Conservation (phyloP, 2,113 vertebrate genomes). For the Nematolebias whitei region DNA sequence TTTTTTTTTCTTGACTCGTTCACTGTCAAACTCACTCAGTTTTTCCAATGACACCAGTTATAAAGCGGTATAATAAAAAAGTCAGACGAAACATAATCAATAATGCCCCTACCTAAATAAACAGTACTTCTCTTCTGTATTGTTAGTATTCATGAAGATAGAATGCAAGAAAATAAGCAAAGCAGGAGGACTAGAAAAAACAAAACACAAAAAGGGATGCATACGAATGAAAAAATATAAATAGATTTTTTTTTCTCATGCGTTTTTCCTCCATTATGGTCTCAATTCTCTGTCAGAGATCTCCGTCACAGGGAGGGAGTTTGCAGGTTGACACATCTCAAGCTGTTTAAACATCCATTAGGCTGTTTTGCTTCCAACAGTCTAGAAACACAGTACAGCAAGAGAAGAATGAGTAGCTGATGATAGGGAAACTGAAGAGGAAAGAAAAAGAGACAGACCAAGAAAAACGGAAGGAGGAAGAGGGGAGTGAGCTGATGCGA, state of each 20-base stretch:
- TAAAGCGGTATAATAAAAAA: conserved; percentile 9
- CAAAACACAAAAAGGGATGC: conserved; percentile 38
- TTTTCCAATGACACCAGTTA: neutral
- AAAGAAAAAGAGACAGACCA: conserved; percentile 55
- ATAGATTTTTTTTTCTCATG: conserved; percentile 66
- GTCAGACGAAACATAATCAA: neutral
- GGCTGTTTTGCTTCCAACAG: conserved; percentile 81
- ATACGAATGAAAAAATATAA: conserved; percentile 60
- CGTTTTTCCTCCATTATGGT: conserved; percentile 72
- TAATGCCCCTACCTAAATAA: conserved; percentile 14
- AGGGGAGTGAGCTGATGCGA: conserved; percentile 62
- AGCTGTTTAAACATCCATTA: conserved; percentile 85
- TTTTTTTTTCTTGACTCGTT: neutral
- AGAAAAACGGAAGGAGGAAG: conserved; percentile 45
- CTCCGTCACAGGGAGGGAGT: conserved; percentile 77
- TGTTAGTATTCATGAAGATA: conserved; percentile 67
- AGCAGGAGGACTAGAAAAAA: conserved; percentile 32
- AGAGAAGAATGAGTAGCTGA: conserved; percentile 47
- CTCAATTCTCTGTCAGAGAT: conserved; percentile 76
- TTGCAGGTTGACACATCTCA: conserved; percentile 81
- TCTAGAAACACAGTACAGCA: conserved; percentile 72
- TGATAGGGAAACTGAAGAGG: conserved; percentile 67
- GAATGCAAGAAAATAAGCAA: conserved; percentile 52
- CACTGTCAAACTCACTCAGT: neutral
- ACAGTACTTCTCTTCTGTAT: conserved; percentile 30